A percentile compares a stretch with the other conserved stretches of the same genome.
Evolutionary conservation across 2,888 invertebrate genomes (phyloP).

Genomic region (Agrotis exclamationis): DNA sequence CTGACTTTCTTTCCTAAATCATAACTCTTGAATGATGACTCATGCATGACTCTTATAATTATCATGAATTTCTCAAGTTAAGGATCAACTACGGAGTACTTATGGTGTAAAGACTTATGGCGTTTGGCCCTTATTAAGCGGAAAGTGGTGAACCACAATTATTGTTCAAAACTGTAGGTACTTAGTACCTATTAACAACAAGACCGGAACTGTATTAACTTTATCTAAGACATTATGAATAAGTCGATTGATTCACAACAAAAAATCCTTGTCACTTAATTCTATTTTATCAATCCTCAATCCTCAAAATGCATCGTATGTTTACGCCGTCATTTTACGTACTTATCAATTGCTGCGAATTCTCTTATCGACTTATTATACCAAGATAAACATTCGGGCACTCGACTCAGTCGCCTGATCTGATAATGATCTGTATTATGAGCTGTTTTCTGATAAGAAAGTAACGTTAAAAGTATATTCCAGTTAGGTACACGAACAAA

Average conservation of each 20-base stretch:
- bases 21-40: too few species aligned
- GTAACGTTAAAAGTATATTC: constrained; percentile 40
- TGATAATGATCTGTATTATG: constrained; percentile 61
- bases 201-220: too few species aligned
- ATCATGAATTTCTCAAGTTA: too few species aligned
- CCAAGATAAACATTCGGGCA: constrained; percentile 64
- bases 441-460: constrained; percentile 49
- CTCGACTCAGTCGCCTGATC: constrained; percentile 64
- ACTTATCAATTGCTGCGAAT: constrained; percentile 59
- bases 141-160: not conserved
- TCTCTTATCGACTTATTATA: constrained; percentile 61
- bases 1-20: not conserved
- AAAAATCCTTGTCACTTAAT: not conserved
- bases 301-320: constrained; percentile 37
- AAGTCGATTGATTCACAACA: not conserved
- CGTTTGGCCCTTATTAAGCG: not conserved
- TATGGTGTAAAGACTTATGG: not conserved
- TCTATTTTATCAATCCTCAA: not conserved
- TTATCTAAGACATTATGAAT: not conserved
- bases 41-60: not conserved
- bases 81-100: too few species aligned
- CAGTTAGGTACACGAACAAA: constrained; percentile 13
- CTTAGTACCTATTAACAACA: not conserved
- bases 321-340: constrained; percentile 34
- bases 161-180: not conserved